phyloP scores from a whole-genome alignment of 1,140 invertebrate species.

The Drosophila athabasca region DNA sequence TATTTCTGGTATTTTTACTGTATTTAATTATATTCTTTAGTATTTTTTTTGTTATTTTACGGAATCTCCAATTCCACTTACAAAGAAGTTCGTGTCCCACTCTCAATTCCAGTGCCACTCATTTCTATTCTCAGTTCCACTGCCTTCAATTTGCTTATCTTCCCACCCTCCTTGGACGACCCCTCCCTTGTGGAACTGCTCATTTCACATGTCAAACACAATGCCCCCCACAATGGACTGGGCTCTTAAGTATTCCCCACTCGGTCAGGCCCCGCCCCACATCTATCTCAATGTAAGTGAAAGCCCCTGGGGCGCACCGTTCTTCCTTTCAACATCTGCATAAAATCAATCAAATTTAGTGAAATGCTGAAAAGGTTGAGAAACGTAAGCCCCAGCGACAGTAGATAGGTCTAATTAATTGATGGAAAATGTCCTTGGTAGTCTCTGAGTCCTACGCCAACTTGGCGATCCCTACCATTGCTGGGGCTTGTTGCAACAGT shows the following conservation, averaged over 20 bases:
- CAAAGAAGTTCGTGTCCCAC: no score
- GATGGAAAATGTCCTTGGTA: slow-evolving; percentile 49
- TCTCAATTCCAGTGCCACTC: no score
- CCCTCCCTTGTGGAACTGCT: no score
- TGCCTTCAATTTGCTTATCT: no score
- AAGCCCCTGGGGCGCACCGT: background rate
- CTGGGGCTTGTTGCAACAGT: slow-evolving; percentile 32
- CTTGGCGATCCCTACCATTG: background rate
- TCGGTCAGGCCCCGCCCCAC: background rate
- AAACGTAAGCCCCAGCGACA: background rate
- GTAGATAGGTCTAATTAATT: slow-evolving; percentile 67
- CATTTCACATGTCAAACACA: no score
- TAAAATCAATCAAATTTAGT: slow-evolving; percentile 55
- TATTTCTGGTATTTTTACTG: no score
- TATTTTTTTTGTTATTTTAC: no score
- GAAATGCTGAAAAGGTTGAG: slow-evolving; percentile 20
- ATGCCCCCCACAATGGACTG: no score
- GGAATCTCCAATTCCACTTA: no score
- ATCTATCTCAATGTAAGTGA: slow-evolving; percentile 5
- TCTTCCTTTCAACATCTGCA: slow-evolving; percentile 47
- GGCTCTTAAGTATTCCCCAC: slow-evolving; percentile 10
- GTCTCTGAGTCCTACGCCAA: background rate
- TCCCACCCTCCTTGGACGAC: no score
- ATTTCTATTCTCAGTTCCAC: no score
- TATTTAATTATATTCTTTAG: no score